phyloP scores from a whole-genome alignment of 2,113 vertebrate species.

The Xerus inauris region DNA sequence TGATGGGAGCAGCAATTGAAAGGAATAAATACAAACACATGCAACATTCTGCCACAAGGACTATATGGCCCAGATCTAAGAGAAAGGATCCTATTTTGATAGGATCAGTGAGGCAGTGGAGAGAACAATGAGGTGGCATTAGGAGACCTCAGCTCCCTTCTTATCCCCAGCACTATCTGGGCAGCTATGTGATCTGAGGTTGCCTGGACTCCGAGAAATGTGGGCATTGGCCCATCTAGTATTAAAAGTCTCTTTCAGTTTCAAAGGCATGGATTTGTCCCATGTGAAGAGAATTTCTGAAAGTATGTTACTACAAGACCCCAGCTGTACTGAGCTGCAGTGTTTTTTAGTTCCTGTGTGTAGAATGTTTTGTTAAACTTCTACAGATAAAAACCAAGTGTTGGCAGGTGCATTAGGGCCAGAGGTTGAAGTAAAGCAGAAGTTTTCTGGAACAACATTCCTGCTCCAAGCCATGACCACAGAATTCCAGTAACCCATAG shows the following conservation, averaged over 20 bases:
- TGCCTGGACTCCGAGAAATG: slow-evolving; percentile 16
- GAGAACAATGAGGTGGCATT: background rate
- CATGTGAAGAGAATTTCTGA: background rate
- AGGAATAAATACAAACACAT: slow-evolving; percentile 74
- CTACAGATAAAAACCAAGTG: background rate
- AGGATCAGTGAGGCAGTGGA: background rate
- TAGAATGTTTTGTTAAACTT: background rate
- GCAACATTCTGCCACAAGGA: background rate
- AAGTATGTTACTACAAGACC: background rate
- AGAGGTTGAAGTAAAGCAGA: slow-evolving; percentile 40
- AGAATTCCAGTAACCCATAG: background rate
- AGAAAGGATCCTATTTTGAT: background rate
- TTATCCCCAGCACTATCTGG: background rate
- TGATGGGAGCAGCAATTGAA: slow-evolving; percentile 38
- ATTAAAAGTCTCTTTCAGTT: slow-evolving; percentile 2
- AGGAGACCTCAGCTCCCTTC: background rate
- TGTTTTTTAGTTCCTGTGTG: background rate
- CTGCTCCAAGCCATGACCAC: background rate
- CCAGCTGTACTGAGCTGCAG: background rate
- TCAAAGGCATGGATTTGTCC: slow-evolving; percentile 8
- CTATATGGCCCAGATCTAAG: background rate
- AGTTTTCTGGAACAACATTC: background rate
- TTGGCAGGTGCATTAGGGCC: background rate
- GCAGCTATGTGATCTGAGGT: background rate
- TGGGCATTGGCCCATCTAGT: background rate